Conservation (phyloP, 2,888 invertebrate genomes). For the Phorcus lineatus region DNA sequence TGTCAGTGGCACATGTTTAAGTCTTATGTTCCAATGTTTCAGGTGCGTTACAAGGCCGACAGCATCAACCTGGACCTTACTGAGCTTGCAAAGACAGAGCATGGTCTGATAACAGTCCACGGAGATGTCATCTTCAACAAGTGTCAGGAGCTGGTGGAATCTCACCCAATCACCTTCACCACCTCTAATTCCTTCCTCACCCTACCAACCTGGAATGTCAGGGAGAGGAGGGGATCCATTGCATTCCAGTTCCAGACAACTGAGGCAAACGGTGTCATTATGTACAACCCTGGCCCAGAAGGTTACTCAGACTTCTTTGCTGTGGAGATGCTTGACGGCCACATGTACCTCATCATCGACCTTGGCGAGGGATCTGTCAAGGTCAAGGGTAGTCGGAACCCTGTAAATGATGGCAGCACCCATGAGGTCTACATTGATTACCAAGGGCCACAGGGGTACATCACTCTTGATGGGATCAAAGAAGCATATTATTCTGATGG, state of each 20-base stretch:
- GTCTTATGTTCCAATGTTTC: slow-evolving; percentile 46
- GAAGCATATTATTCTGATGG: slow-evolving; percentile 79
- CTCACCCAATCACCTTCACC: slow-evolving; percentile 92
- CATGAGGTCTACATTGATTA: slow-evolving; percentile 89
- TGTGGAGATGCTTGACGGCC: slow-evolving; percentile 94
- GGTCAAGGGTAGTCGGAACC: slow-evolving; percentile 82
- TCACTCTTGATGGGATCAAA: slow-evolving; percentile 86
- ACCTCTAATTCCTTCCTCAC: slow-evolving; percentile 85
- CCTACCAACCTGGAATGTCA: slow-evolving; percentile 90
- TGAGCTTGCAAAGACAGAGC: slow-evolving; percentile 89
- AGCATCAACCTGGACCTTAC: slow-evolving; percentile 90
- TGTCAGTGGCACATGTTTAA: too few species aligned
- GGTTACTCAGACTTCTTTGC: slow-evolving; percentile 87
- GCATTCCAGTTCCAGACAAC: slow-evolving; percentile 96
- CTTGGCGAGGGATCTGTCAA: slow-evolving; percentile 90
- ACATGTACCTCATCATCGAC: slow-evolving; percentile 93
- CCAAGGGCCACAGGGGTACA: slow-evolving; percentile 88
- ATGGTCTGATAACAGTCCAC: slow-evolving; percentile 86
- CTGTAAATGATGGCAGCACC: slow-evolving; percentile 93
- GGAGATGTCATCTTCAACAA: slow-evolving; percentile 84
- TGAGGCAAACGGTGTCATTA: slow-evolving; percentile 93
- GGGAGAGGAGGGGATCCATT: slow-evolving; percentile 89
- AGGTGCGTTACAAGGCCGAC: slow-evolving; percentile 95
- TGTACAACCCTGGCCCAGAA: slow-evolving; percentile 87
- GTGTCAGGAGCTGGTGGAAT: slow-evolving; percentile 68